phyloP scores from a whole-genome alignment of 2,797 vertebrate genomes.

The Epinephelus malabaricus region DNA sequence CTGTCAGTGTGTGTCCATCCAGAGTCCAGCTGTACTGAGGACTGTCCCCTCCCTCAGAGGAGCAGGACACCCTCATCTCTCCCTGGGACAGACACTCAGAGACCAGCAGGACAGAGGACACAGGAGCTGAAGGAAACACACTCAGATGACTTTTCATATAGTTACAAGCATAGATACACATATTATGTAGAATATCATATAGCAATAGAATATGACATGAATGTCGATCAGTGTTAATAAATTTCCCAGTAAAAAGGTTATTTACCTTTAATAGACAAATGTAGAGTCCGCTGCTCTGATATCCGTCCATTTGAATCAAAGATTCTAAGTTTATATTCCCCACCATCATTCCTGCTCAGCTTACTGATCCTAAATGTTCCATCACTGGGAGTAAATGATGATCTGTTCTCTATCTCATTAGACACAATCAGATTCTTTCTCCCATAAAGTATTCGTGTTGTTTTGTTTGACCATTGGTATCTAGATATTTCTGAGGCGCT shows the following conservation, averaged over 20 bases:
- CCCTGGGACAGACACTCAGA: too few relatives aligned
- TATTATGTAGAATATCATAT: neutral
- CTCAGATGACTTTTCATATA: neutral
- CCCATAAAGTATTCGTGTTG: accelerated
- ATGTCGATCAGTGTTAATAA: neutral
- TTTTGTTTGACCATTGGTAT: accelerated
- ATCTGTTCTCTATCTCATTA: accelerated
- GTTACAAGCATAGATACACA: too few relatives aligned
- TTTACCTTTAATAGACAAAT: slow-evolving; percentile 71
- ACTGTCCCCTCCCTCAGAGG: slow-evolving; percentile 42
- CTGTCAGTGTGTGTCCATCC: too few relatives aligned
- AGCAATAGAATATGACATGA: neutral
- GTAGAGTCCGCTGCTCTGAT: accelerated
- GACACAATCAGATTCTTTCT: accelerated
- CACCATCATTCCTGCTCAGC: slow-evolving; percentile 25
- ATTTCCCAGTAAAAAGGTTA: accelerated
- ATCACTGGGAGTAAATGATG: slow-evolving; percentile 26
- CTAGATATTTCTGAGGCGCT: accelerated
- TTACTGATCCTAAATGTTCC: slow-evolving; percentile 57
- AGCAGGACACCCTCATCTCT: slow-evolving; percentile 66
- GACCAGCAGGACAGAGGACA: too few relatives aligned
- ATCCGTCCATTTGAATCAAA: accelerated
- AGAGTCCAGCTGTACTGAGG: too few relatives aligned
- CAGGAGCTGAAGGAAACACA: too few relatives aligned
- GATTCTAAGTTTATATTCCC: neutral